These are phyloP conservation scores for Acestrorhynchus altus DNA, from an alignment of 2,797 vertebrate genomes.

Conservation along the genomic window DNA sequence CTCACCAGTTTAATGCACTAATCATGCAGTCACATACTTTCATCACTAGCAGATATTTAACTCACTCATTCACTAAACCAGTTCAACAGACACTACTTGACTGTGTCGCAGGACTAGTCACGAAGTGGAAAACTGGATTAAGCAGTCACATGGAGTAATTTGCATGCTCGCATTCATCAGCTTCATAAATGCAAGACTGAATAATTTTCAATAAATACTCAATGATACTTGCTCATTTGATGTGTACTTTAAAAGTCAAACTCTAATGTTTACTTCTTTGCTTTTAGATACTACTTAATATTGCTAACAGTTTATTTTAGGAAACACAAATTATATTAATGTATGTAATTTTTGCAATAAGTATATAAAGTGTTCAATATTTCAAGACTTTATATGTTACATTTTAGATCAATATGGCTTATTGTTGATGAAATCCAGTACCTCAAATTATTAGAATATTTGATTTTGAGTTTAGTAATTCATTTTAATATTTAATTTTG, in stretches of 20 bases:
- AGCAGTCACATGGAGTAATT: neutral
- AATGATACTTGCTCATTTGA: neutral
- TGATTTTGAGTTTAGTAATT: too few relatives aligned
- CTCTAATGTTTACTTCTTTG: neutral
- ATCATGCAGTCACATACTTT: constrained; percentile 23
- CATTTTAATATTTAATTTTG: too few relatives aligned
- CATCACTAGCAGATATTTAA: constrained; percentile 34
- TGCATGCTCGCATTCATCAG: constrained; percentile 31
- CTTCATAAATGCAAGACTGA: constrained; percentile 9
- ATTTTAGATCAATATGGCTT: too few relatives aligned
- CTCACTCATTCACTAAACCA: neutral
- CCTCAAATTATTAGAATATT: too few relatives aligned
- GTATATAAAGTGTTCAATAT: too few relatives aligned
- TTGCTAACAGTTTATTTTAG: too few relatives aligned
- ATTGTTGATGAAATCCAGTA: too few relatives aligned
- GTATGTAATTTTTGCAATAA: too few relatives aligned
- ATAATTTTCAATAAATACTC: neutral
- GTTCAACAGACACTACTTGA: constrained; percentile 2
- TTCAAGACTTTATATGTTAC: too few relatives aligned
- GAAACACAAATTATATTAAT: too few relatives aligned
- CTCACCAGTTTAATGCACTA: constrained; percentile 33
- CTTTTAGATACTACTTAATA: neutral
- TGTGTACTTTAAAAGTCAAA: neutral
- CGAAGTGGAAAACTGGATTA: constrained; percentile 3
- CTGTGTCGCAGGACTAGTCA: neutral